Evolutionary conservation across 2,888 invertebrate species (phyloP).

Genomic region (Ametastegia equiseti): DNA sequence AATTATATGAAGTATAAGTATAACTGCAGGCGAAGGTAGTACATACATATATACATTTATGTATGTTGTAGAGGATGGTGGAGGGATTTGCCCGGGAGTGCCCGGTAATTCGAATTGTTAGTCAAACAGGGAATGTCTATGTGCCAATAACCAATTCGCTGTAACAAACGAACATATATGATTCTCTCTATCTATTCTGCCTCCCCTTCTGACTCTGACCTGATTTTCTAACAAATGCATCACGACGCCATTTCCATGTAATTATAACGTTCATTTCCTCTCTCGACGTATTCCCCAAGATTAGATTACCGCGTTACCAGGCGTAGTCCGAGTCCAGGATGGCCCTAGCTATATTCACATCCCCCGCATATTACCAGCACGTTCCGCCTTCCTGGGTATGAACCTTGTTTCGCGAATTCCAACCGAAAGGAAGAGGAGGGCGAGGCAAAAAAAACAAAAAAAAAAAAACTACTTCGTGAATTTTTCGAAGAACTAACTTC

Average conservation of each 20-base stretch:
- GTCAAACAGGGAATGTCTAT: constrained; percentile 16
- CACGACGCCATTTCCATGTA: constrained; percentile 45
- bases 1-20: not conserved
- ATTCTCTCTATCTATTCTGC: not conserved
- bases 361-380: not conserved
- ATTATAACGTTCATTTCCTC: constrained; percentile 47
- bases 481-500: no score
- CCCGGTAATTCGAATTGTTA: constrained; percentile 27
- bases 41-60: not conserved
- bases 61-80: not conserved
- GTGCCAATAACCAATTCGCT: constrained; percentile 40
- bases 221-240: constrained; percentile 45
- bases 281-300: constrained; percentile 39
- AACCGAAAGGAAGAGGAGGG: no score
- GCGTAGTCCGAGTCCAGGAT: not conserved
- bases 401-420: not conserved
- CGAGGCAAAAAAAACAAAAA: no score
- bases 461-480: no score
- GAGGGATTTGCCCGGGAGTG: not conserved
- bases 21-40: no score
- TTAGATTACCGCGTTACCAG: constrained; percentile 33
- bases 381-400: no score
- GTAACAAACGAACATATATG: constrained; percentile 40
- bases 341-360: not conserved
- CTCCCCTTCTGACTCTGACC: constrained; percentile 11